Evolutionary conservation across 53 echinoderm and acorn worm genomes (phyloP).

Genomic region (Astropecten irregularis): DNA sequence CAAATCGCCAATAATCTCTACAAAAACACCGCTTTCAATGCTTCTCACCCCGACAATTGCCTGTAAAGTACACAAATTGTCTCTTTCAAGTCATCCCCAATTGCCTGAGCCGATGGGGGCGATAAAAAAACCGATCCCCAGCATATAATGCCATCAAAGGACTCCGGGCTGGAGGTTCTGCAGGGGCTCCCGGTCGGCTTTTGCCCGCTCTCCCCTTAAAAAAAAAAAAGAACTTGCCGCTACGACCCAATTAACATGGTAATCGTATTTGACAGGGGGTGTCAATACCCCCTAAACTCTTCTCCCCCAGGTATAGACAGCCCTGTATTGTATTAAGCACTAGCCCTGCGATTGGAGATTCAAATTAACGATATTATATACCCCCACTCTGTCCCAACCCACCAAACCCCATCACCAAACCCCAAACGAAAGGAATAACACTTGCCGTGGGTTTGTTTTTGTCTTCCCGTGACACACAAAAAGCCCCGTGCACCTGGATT

Average conservation of each 20-base stretch:
- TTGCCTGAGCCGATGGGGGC: background rate
- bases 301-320: no score
- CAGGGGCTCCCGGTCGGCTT: background rate
- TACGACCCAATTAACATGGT: slow-evolving; percentile 54
- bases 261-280: slow-evolving; percentile 31
- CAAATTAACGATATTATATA: slow-evolving; percentile 19
- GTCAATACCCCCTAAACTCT: slow-evolving; percentile 5
- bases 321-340: background rate
- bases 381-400: no score
- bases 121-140: no score
- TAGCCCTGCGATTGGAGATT: background rate
- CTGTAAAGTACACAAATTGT: slow-evolving; percentile 55
- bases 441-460: slow-evolving; percentile 16
- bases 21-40: slow-evolving; percentile 43
- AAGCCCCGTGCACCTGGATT: slow-evolving; percentile 56
- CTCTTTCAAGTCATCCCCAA: slow-evolving; percentile 6
- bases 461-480: slow-evolving; percentile 19
- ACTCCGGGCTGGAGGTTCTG: background rate
- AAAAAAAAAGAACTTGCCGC: no score
- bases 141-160: slow-evolving; percentile 19
- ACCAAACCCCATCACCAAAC: no score
- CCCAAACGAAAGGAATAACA: slow-evolving; percentile 18
- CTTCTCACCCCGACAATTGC: slow-evolving; percentile 47
- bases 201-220: background rate
- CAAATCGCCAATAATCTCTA: slow-evolving; percentile 36